Evolutionary conservation across 2,113 vertebrate genomes (phyloP), one percentile per base, ranked within the genome.

Genomic region (Andinoacara biseriatus): DNA sequence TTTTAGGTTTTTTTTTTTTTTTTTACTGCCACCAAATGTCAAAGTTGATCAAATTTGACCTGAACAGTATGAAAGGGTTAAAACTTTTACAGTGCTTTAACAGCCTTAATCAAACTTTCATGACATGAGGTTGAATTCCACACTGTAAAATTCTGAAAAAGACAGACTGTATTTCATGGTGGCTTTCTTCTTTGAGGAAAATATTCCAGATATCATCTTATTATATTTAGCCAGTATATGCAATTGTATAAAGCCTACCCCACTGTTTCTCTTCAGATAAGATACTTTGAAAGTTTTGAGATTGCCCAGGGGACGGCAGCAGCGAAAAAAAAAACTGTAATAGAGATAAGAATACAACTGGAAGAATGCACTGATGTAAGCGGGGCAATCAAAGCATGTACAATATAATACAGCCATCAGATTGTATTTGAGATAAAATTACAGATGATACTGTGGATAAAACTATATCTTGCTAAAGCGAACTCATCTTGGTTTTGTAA

Each of bases 381-480:
- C 31, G 46, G 26, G 17, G 6, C 18, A 72, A 1, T 54, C 26
- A 14, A 52, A n/a, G 26, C 7, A 58, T 40, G 29, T 26, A 7
- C 10, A 59, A 11, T 33, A 61, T 18, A 57, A 33, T 15, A 26
- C 8, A 26, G 15, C 22, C 31, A 58, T 76, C n/a, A 26, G 57
- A 54, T 49, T 4, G 40, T 31, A 60, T 58, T 35, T 58, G 14
- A 63, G 49, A 82, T 80, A 18, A n/a, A 58, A 79, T 40, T 24
- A 72, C 17, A 72, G 46, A 72, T 33, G 49, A 52, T 20, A 72
- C 67, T 72, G 43, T 72, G 67, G 67, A 31, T 33, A 72, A 46
- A 72, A 10, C 1, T 1, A 52, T 69, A 20, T 29, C 6, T 72
- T 72, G 26, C 26, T 54, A 54, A 54, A 72, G 1, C 20, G 18